Base-by-base conservation (phyloP, 2,113 vertebrate species). In the Chionis minor region DNA sequence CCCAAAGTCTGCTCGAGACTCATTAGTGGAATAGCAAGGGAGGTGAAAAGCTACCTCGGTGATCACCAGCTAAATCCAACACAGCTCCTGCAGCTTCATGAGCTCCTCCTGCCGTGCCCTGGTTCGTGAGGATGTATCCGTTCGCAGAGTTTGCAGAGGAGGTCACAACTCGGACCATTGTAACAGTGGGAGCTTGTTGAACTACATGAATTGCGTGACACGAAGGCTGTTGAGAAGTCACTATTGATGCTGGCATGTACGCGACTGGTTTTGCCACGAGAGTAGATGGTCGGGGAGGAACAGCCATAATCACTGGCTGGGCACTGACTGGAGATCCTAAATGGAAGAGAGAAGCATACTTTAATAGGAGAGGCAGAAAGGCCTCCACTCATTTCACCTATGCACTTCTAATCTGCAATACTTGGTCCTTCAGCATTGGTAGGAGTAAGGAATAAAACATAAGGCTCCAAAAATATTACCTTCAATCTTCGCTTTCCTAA, bases 101-200 rank as follows among this genome's bases (percentile, higher is more conserved):
- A 86, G 96, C 81, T 51, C 89, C 92, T 58, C 96, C 96, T 1
- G 98, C 91, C 1, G 98, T 93, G 92, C 97, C 98, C 94, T 98
- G 97, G 94, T 98, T 98, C 44, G 99, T 96, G 33, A 99, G 96
- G 92, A 99, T 98, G 98, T 99, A 99, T 9, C 99, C 99, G 0
- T 99, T 99, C 2, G 99, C 98, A 8, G 99, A 98, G 95, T 95
- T 98, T 93, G 99, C 97, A 2, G 98, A 97, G 54, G 98, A 98
- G 96, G 99, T 99, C 75, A 99, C 98, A 86, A 99, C 98, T 58
- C 99, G 97, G 93, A 99, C 98, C 99, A 99, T 99, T 93, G 99
- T 99, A 95, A 99, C 98, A 2, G 99, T 98, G 58, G 99, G 98
- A 27, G 99, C 99, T 75, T 99, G 98, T 32, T 99, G 99, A 38